Base-by-base conservation (phyloP, 2,797 vertebrate species). In the Clarias platycephalus region DNA sequence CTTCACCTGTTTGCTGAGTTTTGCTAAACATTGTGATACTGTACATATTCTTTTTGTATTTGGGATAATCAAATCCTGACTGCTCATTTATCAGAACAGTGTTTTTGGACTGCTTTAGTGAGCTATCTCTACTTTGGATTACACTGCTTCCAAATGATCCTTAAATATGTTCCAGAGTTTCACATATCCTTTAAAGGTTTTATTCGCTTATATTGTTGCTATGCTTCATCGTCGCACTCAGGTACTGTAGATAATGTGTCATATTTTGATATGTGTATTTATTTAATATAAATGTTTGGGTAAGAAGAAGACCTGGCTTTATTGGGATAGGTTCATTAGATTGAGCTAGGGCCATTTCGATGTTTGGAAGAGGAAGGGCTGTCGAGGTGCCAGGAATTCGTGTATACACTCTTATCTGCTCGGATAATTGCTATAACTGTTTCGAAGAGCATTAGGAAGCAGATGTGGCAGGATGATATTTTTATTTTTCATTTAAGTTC, bases 281-380 rank as follows among this genome's bases (percentile, higher is more conserved):
- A 68, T 82, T 86, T 53, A n/a, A 79, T 68, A 68, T 82, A 26
- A 79, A 64, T 77, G 70, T 74, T 75, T 82, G 49, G 53, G 40
- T 37, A 64, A 80, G 62, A 2, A 28, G 28, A 31, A 4, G 15
- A 44, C n/a, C 26, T 24, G 62, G 53, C 34, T 86, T 82, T 62
- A 85, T 60, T 60, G 72, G 16, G 72, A 64, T 55, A 12, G 40
- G 67, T 88, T 82, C 53, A 75, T 37, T 55, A 22, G 37, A 82
- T 58, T 83, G 37, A 44, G 24, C 13, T 34, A 40, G 70, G 68
- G 16, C 60, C 34, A 34, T 86, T 83, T 57, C 26, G 58, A 0
- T 77, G 76, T 74, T 75, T 84, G 55, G n/a, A 78, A 67, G 34
- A 66, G 9, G 44, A 49, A 22, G 57, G 15, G 31, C 28, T 62